Percentiles rank a stretch among this genome's conserved stretches.
Evolutionary conservation across 2,113 vertebrate genomes (phyloP).

Genomic region (Peromyscus polionotus): DNA sequence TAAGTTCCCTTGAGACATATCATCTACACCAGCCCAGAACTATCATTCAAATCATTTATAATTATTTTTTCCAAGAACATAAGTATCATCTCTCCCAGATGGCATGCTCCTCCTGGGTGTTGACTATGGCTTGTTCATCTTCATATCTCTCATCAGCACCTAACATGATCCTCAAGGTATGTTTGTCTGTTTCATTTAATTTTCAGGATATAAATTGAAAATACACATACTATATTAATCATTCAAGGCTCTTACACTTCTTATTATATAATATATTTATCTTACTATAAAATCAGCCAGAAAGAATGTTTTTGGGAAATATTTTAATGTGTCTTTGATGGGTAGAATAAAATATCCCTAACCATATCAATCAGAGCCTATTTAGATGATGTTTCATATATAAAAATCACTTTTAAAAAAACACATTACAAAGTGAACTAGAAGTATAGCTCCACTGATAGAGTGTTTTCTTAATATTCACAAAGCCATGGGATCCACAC

Average conservation of each 20-base stretch:
- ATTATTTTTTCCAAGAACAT: conserved; percentile 32
- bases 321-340: neutral
- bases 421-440: neutral
- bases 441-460: neutral
- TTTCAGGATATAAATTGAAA: conserved; percentile 62
- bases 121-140: neutral
- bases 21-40: neutral
- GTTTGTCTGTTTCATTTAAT: conserved; percentile 59
- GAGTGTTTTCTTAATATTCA: neutral
- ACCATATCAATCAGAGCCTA: neutral
- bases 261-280: conserved; percentile 24
- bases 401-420: conserved; percentile 29
- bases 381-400: neutral
- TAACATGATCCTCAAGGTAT: neutral
- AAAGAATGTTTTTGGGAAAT: neutral
- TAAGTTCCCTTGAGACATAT: neutral
- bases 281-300: conserved; percentile 31
- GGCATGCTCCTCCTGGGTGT: neutral
- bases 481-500: neutral
- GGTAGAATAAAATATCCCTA: neutral
- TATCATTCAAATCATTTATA: conserved; percentile 46
- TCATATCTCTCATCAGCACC: neutral
- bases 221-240: conserved; percentile 42
- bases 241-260: conserved; percentile 5
- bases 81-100: neutral